A percentile compares a stretch with the other conserved stretches of the same genome.
These are phyloP conservation scores for Dioctria linearis DNA, from an alignment of 2,888 invertebrate species.

Conservation along the genomic window DNA sequence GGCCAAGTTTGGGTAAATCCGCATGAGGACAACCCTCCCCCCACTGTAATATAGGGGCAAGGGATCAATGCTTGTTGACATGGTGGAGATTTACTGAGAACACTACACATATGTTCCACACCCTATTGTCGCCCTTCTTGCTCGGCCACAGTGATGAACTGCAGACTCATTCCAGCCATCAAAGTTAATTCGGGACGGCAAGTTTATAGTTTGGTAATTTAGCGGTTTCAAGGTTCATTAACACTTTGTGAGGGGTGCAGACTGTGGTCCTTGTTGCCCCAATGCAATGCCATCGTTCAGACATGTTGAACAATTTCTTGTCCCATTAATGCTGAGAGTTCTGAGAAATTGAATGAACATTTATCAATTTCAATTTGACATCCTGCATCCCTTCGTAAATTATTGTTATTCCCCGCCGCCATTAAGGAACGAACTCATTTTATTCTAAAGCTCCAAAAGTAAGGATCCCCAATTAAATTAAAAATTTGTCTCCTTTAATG, in stretches of 20 bases:
- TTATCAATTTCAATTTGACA: background rate
- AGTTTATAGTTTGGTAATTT: slow-evolving; percentile 49
- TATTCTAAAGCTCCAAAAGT: too few relatives aligned
- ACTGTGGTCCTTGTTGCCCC: background rate
- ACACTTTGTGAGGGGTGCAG: slow-evolving; percentile 3
- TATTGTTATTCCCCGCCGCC: background rate
- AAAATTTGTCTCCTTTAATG: too few relatives aligned
- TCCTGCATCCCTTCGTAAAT: background rate
- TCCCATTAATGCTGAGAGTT: background rate
- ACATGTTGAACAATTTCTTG: background rate
- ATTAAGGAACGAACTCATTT: too few relatives aligned
- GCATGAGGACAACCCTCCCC: background rate
- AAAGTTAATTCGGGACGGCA: slow-evolving; percentile 41
- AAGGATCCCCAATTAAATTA: too few relatives aligned
- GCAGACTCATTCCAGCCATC: slow-evolving; percentile 14
- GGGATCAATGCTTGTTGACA: slow-evolving; percentile 42
- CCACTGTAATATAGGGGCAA: background rate
- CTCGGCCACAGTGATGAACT: slow-evolving; percentile 32
- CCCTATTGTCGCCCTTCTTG: slow-evolving; percentile 6
- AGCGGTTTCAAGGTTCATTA: slow-evolving; percentile 45
- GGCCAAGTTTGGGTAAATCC: slow-evolving; percentile 32
- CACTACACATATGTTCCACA: slow-evolving; percentile 24
- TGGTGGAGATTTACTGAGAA: slow-evolving; percentile 43
- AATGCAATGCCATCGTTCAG: background rate
- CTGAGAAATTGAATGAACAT: background rate